A percentile compares a stretch with the other conserved stretches of the same genome.
Evolutionary conservation across 2,888 invertebrate genomes (phyloP).

Genomic region (Anthophora plumipes): DNA sequence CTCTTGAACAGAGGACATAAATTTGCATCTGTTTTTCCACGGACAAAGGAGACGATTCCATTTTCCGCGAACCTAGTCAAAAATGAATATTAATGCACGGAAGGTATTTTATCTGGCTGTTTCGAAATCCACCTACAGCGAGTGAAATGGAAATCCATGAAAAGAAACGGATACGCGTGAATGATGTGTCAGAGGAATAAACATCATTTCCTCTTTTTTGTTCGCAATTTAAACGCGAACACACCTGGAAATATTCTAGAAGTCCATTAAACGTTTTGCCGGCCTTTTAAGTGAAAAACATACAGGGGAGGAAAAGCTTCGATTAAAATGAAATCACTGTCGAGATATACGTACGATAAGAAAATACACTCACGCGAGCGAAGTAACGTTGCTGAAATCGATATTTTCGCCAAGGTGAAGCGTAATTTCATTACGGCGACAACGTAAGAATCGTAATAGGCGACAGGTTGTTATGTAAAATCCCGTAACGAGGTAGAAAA

Average conservation of each 20-base stretch:
- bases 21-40: not conserved
- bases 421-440: conserved; percentile 7
- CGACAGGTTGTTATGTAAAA: conserved; percentile 44
- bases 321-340: conserved; percentile 1
- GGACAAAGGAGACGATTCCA: not conserved
- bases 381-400: not conserved
- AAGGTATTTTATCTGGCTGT: not conserved
- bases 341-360: conserved; percentile 9
- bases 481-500: conserved; percentile 46
- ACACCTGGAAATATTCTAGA: too few relatives aligned
- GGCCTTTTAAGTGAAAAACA: too few relatives aligned
- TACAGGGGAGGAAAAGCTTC: not conserved
- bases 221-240: too few relatives aligned
- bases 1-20: not conserved
- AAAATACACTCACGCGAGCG: conserved; percentile 18
- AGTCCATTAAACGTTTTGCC: too few relatives aligned
- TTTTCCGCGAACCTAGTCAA: not conserved
- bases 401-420: conserved; percentile 10
- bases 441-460: conserved; percentile 6
- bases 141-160: not conserved
- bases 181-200: too few relatives aligned
- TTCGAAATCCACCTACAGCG: too few relatives aligned
- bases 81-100: not conserved
- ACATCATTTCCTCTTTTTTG: too few relatives aligned
- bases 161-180: not conserved